phyloP scores from a whole-genome alignment of 2,113 vertebrate species.

The Athene cunicularia region DNA sequence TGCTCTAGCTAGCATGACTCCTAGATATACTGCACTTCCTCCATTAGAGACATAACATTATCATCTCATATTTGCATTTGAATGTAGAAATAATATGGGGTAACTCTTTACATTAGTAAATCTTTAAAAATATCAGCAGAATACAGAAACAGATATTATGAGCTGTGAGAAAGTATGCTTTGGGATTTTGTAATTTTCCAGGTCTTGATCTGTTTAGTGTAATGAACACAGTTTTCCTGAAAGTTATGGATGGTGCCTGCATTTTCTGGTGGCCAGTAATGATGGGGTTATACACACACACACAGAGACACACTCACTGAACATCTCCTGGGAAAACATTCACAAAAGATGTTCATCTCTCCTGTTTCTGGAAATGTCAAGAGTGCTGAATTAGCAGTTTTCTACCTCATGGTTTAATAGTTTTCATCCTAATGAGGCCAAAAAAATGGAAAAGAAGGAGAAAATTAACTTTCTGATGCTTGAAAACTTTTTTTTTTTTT shows the following conservation, averaged over 20 bases:
- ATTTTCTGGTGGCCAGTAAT: not conserved
- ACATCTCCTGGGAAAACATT: not conserved
- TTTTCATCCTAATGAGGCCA: not conserved
- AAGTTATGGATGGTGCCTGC: not conserved
- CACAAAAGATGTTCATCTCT: not conserved
- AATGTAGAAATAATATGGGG: not conserved
- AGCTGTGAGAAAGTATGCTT: not conserved
- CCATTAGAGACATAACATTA: not conserved
- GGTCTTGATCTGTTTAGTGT: not conserved
- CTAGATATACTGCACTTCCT: not conserved
- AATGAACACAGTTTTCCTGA: not conserved
- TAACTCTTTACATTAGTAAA: not conserved
- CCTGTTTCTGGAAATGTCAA: not conserved
- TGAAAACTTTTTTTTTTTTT: not conserved
- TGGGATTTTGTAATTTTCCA: not conserved
- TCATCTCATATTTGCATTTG: not conserved
- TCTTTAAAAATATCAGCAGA: not conserved
- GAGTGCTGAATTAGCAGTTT: not conserved
- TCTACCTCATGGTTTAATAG: not conserved
- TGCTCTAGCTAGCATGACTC: not conserved
- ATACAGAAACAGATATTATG: not conserved
- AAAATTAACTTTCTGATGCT: not conserved
- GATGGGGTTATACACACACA: not conserved
- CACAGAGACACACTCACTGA: not conserved
- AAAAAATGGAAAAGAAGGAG: not conserved